phyloP scores from a whole-genome alignment of 2,797 vertebrate species.

The Hafferia zeledoni region DNA sequence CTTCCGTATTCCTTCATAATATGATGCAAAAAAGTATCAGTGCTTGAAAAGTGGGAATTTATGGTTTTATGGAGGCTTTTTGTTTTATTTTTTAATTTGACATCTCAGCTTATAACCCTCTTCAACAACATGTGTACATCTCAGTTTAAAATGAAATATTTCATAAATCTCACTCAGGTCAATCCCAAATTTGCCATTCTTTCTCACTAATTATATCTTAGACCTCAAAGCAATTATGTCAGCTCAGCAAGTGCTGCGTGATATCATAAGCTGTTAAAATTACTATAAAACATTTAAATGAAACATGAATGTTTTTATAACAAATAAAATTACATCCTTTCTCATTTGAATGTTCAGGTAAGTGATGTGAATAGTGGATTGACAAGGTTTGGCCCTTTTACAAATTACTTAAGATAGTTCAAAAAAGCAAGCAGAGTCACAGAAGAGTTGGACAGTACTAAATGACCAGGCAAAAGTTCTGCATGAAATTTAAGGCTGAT shows the following conservation, averaged over 20 bases:
- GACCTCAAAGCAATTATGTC: neutral
- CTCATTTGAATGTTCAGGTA: slow-evolving; percentile 3
- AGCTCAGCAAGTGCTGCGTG: neutral
- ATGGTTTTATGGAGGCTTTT: neutral
- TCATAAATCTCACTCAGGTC: neutral
- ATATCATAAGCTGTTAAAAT: slow-evolving; percentile 23
- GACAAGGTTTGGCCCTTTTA: neutral
- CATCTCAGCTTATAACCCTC: neutral
- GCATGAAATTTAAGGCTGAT: neutral
- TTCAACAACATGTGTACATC: neutral
- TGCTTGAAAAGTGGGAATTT: neutral
- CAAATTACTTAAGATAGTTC: neutral
- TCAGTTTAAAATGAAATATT: neutral
- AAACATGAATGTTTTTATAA: neutral
- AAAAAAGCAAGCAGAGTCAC: neutral
- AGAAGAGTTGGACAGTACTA: neutral
- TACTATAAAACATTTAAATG: slow-evolving; percentile 6
- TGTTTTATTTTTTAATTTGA: neutral
- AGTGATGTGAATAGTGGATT: neutral
- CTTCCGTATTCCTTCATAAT: neutral
- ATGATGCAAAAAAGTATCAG: neutral
- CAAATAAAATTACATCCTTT: neutral
- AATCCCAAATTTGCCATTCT: neutral
- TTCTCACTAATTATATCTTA: neutral
- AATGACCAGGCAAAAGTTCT: neutral